phyloP scores from a whole-genome alignment of 1,140 invertebrate species.

The Venturia canescens region DNA sequence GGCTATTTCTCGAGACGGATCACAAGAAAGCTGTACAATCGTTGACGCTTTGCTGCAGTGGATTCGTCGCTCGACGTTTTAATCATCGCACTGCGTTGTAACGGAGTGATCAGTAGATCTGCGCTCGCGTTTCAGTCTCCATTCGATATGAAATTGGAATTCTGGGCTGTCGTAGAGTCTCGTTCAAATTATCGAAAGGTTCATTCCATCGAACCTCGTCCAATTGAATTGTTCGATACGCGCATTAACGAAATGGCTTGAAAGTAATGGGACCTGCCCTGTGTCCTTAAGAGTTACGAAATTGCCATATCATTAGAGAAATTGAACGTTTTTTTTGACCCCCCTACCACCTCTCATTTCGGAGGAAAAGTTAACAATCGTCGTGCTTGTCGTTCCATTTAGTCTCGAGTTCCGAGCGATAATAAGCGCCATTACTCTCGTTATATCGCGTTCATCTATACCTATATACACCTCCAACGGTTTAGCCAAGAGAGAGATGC shows the following conservation, averaged over 20 bases:
- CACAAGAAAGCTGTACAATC: background rate
- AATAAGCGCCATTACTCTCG: slow-evolving; percentile 24
- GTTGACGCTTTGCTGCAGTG: too few species aligned
- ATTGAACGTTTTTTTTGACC: background rate
- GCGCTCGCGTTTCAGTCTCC: too few species aligned
- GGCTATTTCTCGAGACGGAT: background rate
- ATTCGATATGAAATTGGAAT: too few species aligned
- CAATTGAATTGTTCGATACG: background rate
- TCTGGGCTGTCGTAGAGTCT: background rate
- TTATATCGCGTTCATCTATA: background rate
- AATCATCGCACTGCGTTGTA: too few species aligned
- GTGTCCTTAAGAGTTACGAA: slow-evolving; percentile 3
- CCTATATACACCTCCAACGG: background rate
- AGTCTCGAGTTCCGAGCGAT: background rate
- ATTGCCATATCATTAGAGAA: background rate
- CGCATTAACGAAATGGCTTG: background rate
- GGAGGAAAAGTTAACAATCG: slow-evolving; percentile 14
- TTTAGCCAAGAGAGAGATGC: slow-evolving; percentile 6
- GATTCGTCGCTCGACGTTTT: too few species aligned
- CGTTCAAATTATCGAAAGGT: background rate
- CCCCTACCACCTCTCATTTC: background rate
- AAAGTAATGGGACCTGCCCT: slow-evolving; percentile 1
- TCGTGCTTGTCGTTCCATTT: background rate
- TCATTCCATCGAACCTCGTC: background rate
- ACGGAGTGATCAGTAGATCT: too few species aligned